Evolutionary conservation across 2,113 vertebrate species (phyloP).

Genomic region (Pterocles gutturalis): DNA sequence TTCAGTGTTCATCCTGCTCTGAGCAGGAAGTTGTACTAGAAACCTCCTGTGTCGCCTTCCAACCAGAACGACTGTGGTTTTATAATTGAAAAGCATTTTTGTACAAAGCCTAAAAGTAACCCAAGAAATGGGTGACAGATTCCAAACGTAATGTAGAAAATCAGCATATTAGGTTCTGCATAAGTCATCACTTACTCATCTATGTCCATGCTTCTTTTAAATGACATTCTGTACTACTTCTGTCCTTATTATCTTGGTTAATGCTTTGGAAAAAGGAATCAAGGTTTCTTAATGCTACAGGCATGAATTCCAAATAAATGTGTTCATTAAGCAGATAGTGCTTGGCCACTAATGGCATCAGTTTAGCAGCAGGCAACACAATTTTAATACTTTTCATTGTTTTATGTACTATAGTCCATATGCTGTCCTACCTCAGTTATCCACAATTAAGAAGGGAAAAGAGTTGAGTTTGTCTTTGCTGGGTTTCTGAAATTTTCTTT

Average conservation of each 20-base stretch:
- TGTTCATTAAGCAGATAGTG: not conserved
- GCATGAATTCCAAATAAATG: not conserved
- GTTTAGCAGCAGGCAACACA: not conserved
- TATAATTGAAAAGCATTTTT: not conserved
- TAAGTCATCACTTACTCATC: not conserved
- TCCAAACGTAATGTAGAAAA: not conserved
- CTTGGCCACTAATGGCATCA: not conserved
- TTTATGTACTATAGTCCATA: not conserved
- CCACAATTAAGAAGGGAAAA: not conserved
- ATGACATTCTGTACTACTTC: not conserved
- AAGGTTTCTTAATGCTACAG: not conserved
- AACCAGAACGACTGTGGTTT: not conserved
- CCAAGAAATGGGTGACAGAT: not conserved
- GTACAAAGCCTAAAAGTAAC: not conserved
- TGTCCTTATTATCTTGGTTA: not conserved
- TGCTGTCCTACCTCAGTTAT: not conserved
- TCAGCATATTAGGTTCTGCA: not conserved
- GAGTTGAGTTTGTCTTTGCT: not conserved
- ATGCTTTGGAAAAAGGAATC: not conserved
- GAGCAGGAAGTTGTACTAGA: fast-evolving
- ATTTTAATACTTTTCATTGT: not conserved
- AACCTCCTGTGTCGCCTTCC: not conserved
- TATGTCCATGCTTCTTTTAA: not conserved
- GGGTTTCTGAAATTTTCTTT: not conserved
- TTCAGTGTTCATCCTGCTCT: not conserved